Conservation (phyloP, 2,113 vertebrate genomes). For the Sceloporus undulatus region DNA sequence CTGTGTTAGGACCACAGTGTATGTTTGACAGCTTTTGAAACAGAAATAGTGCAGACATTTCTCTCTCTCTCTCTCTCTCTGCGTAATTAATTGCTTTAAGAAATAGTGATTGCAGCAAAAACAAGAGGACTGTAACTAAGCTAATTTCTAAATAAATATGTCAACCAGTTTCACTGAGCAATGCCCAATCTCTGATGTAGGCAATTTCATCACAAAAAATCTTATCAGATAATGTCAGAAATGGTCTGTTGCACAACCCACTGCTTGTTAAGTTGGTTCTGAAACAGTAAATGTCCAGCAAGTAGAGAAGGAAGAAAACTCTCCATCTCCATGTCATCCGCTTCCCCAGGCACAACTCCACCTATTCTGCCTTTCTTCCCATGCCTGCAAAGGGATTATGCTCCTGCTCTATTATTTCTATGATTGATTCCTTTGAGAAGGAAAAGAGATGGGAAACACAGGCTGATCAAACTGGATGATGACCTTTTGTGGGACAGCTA, state of each 20-base stretch:
- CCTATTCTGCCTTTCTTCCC: background rate
- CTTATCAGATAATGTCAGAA: background rate
- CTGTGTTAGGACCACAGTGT: too few species aligned
- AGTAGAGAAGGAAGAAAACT: background rate
- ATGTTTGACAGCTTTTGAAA: background rate
- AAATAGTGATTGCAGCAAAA: background rate
- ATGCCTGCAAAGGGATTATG: background rate
- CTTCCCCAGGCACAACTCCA: background rate
- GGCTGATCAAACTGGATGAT: background rate
- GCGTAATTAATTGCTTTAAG: background rate
- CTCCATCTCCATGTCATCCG: background rate
- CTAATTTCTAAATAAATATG: background rate
- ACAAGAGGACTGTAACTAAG: background rate
- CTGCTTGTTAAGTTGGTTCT: background rate
- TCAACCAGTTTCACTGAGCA: background rate
- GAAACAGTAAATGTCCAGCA: background rate
- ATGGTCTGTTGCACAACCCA: background rate
- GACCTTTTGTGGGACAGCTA: background rate
- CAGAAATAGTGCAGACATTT: background rate
- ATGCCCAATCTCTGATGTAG: background rate
- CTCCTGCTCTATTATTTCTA: background rate
- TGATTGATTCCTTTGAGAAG: background rate
- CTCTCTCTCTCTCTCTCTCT: too few species aligned
- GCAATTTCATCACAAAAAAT: too few species aligned
- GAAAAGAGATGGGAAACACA: background rate